These are phyloP conservation scores for Nomada ruficornis DNA, from an alignment of 2,888 invertebrate genomes.

Conservation along the genomic window DNA sequence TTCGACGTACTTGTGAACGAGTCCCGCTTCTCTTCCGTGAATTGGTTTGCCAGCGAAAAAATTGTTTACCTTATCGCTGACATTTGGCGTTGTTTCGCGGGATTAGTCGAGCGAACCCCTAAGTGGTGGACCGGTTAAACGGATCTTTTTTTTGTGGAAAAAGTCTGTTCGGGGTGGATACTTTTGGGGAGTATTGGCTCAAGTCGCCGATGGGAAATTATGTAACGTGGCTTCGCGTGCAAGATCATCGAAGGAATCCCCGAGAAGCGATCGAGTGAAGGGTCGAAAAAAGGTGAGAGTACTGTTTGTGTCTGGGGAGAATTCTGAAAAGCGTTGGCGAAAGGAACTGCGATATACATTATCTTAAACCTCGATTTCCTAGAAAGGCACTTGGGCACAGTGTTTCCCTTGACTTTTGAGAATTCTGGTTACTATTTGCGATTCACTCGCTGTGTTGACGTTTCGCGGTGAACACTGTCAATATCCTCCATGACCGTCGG, in stretches of 20 bases:
- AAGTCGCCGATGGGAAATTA: conserved; percentile 1
- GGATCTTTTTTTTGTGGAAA: too few relatives aligned
- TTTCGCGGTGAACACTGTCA: too few relatives aligned
- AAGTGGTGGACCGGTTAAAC: too few relatives aligned
- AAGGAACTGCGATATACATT: background rate
- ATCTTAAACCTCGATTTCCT: too few relatives aligned
- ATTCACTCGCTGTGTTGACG: too few relatives aligned
- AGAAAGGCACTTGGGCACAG: too few relatives aligned
- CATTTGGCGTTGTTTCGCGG: background rate
- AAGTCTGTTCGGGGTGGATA: background rate
- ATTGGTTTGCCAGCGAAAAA: conserved; percentile 11
- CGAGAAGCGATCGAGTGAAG: background rate
- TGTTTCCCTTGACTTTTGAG: too few relatives aligned
- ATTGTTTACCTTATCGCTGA: background rate
- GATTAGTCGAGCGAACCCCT: conserved; percentile 21
- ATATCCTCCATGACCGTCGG: too few relatives aligned
- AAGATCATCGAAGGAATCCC: background rate
- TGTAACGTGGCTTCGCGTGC: background rate
- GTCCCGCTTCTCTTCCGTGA: conserved; percentile 16
- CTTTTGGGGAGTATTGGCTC: background rate
- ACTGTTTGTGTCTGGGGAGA: background rate
- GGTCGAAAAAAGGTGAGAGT: conserved; percentile 10
- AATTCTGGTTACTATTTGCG: too few relatives aligned
- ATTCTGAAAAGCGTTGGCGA: background rate
- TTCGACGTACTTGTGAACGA: background rate